Conservation (phyloP, 2,888 invertebrate genomes). For the Rhimphoctona megacephalus region DNA sequence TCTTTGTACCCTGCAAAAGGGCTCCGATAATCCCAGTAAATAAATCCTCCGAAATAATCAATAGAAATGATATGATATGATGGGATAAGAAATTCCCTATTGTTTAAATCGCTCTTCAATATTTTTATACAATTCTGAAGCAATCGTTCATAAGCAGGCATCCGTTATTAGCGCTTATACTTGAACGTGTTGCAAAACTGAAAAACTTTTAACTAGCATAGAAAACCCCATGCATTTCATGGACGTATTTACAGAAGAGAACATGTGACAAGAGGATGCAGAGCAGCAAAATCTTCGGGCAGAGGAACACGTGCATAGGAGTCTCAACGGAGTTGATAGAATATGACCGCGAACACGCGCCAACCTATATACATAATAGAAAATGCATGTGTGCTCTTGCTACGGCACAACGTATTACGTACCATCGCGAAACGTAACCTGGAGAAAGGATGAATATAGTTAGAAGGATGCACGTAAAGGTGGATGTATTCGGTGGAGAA, state of each 20-base stretch:
- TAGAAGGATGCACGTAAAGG: constrained; percentile 41
- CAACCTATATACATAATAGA: constrained; percentile 11
- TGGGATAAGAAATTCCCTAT: background rate
- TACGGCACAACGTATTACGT: background rate
- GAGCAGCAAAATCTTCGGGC: constrained; percentile 71
- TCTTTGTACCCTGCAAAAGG: background rate
- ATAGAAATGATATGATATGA: background rate
- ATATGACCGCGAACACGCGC: constrained; percentile 26
- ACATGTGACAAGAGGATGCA: constrained; percentile 36
- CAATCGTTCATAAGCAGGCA: background rate
- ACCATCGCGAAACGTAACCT: background rate
- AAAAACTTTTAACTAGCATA: background rate
- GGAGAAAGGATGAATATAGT: constrained; percentile 11
- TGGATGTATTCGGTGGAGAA: constrained; percentile 28
- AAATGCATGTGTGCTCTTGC: constrained; percentile 7
- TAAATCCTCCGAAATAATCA: background rate
- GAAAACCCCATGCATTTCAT: background rate
- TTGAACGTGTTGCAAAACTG: background rate
- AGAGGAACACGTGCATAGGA: constrained; percentile 61
- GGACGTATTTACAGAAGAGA: constrained; percentile 29
- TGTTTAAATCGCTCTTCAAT: background rate
- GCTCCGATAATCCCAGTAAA: background rate
- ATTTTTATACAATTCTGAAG: background rate
- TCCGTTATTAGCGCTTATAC: background rate
- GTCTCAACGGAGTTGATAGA: constrained; percentile 70